Evolutionary conservation across 2,113 vertebrate genomes (phyloP).

Genomic region (Corvus cornix): DNA sequence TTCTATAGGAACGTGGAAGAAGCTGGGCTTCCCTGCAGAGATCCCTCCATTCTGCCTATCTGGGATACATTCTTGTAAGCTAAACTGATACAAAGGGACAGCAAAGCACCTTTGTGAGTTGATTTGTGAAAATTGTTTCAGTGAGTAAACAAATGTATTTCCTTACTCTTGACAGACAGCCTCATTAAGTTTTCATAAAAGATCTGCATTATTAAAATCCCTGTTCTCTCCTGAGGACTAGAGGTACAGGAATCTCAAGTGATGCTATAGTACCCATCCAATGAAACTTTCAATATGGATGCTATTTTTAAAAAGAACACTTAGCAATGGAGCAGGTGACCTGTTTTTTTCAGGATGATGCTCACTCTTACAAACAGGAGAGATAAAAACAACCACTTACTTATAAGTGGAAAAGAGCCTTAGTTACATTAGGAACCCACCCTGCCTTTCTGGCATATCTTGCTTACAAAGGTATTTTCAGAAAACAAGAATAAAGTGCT

Average conservation of each 20-base stretch:
- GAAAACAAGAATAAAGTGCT: background rate
- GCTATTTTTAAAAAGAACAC: constrained; percentile 11
- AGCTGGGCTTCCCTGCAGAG: background rate
- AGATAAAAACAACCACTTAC: background rate
- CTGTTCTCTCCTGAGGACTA: constrained; percentile 2
- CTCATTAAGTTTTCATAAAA: constrained; percentile 64
- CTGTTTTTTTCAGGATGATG: background rate
- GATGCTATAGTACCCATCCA: background rate
- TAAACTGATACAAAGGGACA: background rate
- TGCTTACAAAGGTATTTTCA: background rate
- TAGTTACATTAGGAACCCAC: background rate
- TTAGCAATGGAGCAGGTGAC: background rate
- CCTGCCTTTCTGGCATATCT: background rate
- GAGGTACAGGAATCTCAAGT: background rate
- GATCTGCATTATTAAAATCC: constrained; percentile 62
- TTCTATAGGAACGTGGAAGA: background rate
- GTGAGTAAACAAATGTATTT: constrained; percentile 28
- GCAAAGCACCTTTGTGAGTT: background rate
- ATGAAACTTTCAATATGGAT: background rate
- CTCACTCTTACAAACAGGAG: background rate
- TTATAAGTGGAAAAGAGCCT: background rate
- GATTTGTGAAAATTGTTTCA: background rate
- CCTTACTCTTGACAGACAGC: constrained; percentile 31
- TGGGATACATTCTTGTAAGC: background rate
- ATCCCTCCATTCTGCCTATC: background rate